Conservation (phyloP, 2,888 invertebrate genomes). For the Ectemnius cavifrons region DNA sequence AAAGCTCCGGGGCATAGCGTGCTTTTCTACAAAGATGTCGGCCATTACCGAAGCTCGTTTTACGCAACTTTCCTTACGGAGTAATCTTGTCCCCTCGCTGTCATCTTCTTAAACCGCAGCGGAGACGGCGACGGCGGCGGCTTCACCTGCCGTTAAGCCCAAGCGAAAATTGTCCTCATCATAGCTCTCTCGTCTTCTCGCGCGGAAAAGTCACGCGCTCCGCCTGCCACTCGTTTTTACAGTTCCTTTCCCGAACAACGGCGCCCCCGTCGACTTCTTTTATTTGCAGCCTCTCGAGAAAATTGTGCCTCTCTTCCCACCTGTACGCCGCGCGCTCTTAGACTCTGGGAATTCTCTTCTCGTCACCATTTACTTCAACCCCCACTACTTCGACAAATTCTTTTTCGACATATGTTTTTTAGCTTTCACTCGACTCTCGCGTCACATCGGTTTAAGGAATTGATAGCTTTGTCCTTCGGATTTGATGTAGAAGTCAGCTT, state of each 20-base stretch:
- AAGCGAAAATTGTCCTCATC: slow-evolving; percentile 50
- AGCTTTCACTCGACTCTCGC: too few species aligned
- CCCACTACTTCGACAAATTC: too few species aligned
- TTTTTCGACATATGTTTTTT: too few species aligned
- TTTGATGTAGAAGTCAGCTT: too few species aligned
- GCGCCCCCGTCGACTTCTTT: slow-evolving; percentile 25
- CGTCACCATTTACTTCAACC: slow-evolving; percentile 47
- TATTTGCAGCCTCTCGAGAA: slow-evolving; percentile 40
- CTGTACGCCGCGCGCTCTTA: slow-evolving; percentile 8
- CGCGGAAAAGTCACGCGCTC: slow-evolving; percentile 44
- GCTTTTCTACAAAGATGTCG: slow-evolving; percentile 39
- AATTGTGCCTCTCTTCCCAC: slow-evolving; percentile 31
- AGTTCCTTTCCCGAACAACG: slow-evolving; percentile 16
- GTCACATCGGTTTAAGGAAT: too few species aligned
- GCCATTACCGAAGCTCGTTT: slow-evolving; percentile 49
- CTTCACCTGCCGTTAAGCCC: slow-evolving; percentile 41
- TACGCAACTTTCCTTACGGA: slow-evolving; percentile 47
- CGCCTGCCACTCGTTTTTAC: neutral
- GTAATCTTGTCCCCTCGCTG: slow-evolving; percentile 33
- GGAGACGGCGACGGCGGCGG: neutral
- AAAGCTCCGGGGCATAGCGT: slow-evolving; percentile 37
- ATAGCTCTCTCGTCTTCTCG: slow-evolving; percentile 36
- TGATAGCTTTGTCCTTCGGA: too few species aligned
- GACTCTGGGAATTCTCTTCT: slow-evolving; percentile 24
- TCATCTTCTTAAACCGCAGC: slow-evolving; percentile 11